These are phyloP conservation scores for Parazoanthus darwini DNA, from an alignment of 92 coral and sea anemone genomes.

Conservation along the genomic window DNA sequence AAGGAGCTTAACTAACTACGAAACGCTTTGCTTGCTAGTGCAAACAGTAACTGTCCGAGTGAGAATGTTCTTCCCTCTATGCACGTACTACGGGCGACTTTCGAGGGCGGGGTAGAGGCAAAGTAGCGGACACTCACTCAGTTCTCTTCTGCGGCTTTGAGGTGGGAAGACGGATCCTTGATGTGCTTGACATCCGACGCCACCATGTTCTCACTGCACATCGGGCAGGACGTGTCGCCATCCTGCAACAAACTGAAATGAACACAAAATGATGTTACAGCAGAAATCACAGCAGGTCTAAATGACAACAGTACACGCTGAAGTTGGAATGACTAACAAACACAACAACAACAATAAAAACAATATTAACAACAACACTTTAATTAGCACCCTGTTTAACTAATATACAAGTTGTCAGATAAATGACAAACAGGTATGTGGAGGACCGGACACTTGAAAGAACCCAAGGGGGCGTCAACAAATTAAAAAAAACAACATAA, in stretches of 20 bases:
- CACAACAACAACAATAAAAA: too few species aligned
- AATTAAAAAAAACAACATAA: too few species aligned
- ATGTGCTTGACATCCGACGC: slow-evolving; percentile 84
- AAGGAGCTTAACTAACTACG: too few species aligned
- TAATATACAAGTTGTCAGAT: too few species aligned
- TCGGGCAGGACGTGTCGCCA: slow-evolving; percentile 90
- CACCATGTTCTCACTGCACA: slow-evolving; percentile 86
- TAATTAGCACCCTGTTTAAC: too few species aligned
- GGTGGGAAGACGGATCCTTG: slow-evolving; percentile 74
- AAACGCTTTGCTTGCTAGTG: background rate
- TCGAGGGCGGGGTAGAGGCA: background rate
- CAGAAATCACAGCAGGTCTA: background rate
- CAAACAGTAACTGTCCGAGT: background rate
- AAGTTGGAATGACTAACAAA: too few species aligned
- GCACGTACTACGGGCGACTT: background rate
- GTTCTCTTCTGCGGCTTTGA: slow-evolving; percentile 71
- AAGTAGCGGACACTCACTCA: background rate
- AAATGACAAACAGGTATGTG: too few species aligned
- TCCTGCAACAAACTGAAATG: slow-evolving; percentile 76
- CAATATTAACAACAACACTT: too few species aligned
- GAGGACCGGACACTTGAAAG: too few species aligned
- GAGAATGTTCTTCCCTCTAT: too few species aligned
- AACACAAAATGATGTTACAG: background rate
- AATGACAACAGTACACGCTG: too few species aligned
- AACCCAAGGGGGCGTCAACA: too few species aligned